Percentiles rank a stretch among this genome's conserved stretches.
Evolutionary conservation across 1,140 invertebrate species (phyloP).

Genomic region (Diploscapter pachys): DNA sequence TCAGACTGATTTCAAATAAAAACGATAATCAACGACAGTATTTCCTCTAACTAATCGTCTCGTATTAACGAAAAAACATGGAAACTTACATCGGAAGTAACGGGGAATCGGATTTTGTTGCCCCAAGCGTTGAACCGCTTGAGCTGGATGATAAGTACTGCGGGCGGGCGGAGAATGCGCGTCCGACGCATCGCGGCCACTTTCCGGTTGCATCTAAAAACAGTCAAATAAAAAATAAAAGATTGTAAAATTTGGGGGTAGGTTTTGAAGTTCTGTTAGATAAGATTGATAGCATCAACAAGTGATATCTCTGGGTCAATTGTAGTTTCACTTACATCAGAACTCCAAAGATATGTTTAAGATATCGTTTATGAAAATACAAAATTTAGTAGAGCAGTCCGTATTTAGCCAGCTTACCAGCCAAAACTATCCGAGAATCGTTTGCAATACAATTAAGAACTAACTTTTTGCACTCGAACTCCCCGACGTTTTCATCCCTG

Average conservation of each 20-base stretch:
- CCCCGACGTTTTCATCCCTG: slow-evolving; percentile 19
- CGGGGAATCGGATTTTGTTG: slow-evolving; percentile 22
- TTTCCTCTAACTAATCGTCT: not conserved
- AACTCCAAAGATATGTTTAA: too few species aligned
- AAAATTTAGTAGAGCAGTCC: too few species aligned
- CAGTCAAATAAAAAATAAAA: not conserved
- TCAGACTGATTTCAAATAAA: not conserved
- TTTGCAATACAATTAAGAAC: not conserved
- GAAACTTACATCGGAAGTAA: slow-evolving; percentile 28
- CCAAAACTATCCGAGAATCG: too few species aligned
- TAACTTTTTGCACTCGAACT: slow-evolving; percentile 26
- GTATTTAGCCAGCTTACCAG: too few species aligned
- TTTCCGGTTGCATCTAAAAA: slow-evolving; percentile 29
- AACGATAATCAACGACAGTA: not conserved
- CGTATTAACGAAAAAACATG: not conserved
- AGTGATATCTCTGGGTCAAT: too few species aligned
- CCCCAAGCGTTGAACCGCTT: slow-evolving; percentile 34
- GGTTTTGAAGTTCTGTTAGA: too few species aligned
- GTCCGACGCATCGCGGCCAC: slow-evolving; percentile 20
- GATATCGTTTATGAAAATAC: too few species aligned
- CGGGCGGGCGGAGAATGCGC: slow-evolving; percentile 22
- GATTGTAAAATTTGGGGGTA: not conserved
- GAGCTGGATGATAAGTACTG: slow-evolving; percentile 29
- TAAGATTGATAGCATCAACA: too few species aligned
- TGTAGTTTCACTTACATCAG: too few species aligned